A percentile compares a stretch with the other conserved stretches of the same genome.
These are phyloP conservation scores for Temnothorax longispinosus DNA, from an alignment of 1,140 invertebrate species.

Conservation along the genomic window DNA sequence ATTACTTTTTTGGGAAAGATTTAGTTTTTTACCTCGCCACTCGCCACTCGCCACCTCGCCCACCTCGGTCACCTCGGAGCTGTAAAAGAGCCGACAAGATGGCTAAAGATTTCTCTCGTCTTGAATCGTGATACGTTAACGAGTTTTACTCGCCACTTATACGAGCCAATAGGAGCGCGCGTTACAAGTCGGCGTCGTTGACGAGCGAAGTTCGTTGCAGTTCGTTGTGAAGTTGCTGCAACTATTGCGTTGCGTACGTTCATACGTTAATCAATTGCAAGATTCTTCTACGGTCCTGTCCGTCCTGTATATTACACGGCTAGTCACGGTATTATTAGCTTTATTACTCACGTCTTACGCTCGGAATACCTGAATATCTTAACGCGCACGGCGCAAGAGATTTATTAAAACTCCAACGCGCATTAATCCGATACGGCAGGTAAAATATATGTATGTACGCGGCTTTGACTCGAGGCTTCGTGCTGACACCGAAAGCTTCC, in stretches of 20 bases:
- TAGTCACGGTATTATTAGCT: neutral
- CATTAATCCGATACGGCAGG: neutral
- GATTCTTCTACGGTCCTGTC: neutral
- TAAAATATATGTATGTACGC: neutral
- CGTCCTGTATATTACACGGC: neutral
- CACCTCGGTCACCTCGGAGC: no score
- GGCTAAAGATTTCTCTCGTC: neutral
- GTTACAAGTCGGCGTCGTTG: neutral
- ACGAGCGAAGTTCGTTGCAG: neutral
- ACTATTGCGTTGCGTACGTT: neutral
- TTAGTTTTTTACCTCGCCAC: no score
- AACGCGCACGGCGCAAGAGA: neutral
- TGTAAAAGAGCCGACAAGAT: neutral
- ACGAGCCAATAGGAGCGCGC: neutral
- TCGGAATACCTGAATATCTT: neutral
- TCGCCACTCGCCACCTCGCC: no score
- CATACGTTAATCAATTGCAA: neutral
- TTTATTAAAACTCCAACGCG: neutral
- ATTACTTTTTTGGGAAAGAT: no score
- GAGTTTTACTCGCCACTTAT: no score
- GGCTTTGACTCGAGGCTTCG: neutral
- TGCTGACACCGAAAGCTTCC: conserved; percentile 16
- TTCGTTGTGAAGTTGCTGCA: neutral
- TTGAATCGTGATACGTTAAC: no score
- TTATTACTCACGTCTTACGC: neutral